phyloP scores from a whole-genome alignment of 2,888 invertebrate species.

The Sarcophaga subvicina region DNA sequence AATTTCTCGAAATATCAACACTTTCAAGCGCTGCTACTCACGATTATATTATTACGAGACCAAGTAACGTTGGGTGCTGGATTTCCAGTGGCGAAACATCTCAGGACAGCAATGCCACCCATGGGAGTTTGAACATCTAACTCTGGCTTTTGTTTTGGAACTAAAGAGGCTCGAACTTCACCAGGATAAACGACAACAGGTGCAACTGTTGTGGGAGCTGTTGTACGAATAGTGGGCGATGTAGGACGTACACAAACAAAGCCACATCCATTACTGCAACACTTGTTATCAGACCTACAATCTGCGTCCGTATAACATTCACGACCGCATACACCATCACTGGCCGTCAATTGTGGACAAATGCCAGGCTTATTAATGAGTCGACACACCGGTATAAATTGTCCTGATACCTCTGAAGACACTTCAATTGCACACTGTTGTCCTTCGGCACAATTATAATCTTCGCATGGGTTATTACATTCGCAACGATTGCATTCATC shows the following conservation, averaged over 20 bases:
- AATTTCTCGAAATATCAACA: neutral
- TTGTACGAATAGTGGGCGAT: conserved; percentile 79
- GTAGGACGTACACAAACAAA: conserved; percentile 86
- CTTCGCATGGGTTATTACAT: conserved; percentile 89
- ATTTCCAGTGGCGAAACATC: conserved; percentile 89
- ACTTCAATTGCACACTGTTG: conserved; percentile 88
- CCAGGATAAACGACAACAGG: conserved; percentile 79
- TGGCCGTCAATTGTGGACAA: conserved; percentile 84
- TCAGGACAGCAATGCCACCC: conserved; percentile 88
- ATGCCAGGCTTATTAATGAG: conserved; percentile 85
- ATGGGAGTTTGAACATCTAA: conserved; percentile 86
- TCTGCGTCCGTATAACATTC: conserved; percentile 92
- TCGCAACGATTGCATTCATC: conserved; percentile 88
- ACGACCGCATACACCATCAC: conserved; percentile 84
- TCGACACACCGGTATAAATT: conserved; percentile 79
- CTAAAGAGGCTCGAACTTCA: conserved; percentile 80
- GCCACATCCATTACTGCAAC: conserved; percentile 91
- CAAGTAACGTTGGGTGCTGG: conserved; percentile 91
- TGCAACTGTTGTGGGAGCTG: conserved; percentile 80
- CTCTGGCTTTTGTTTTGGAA: conserved; percentile 83
- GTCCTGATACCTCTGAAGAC: conserved; percentile 72
- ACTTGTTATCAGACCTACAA: conserved; percentile 90
- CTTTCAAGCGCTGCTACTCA: conserved; percentile 80
- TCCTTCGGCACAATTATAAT: conserved; percentile 84
- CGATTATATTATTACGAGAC: conserved; percentile 88